These are phyloP conservation scores for Xestia ashworthii DNA, from an alignment of 2,888 invertebrate genomes.

Conservation along the genomic window DNA sequence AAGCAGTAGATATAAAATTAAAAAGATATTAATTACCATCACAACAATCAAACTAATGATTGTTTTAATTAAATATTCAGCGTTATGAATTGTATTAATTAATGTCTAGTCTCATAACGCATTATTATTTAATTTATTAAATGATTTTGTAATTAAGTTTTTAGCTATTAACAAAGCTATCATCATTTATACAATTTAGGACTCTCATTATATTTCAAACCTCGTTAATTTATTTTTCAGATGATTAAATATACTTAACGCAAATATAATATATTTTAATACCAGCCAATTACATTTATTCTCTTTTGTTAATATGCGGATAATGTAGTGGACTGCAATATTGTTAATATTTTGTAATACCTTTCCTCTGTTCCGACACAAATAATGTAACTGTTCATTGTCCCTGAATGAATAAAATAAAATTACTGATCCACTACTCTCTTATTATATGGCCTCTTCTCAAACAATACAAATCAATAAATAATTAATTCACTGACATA, in stretches of 20 bases:
- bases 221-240: background rate
- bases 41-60: background rate
- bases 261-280: background rate
- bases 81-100: background rate
- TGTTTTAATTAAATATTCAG: background rate
- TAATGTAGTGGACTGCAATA: no score
- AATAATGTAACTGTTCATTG: no score
- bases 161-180: background rate
- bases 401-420: no score
- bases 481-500: background rate
- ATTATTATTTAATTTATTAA: conserved; percentile 14
- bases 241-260: background rate
- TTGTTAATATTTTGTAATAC: no score
- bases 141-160: conserved; percentile 2
- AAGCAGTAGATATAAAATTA: background rate
- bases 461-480: background rate
- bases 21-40: background rate
- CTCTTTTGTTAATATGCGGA: no score
- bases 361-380: no score
- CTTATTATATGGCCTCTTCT: no score
- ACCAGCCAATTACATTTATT: background rate
- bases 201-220: no score
- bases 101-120: background rate
- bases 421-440: background rate
- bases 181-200: background rate